These are phyloP conservation scores for Cinclus cinclus DNA, from an alignment of 2,113 vertebrate genomes.

Conservation along the genomic window DNA sequence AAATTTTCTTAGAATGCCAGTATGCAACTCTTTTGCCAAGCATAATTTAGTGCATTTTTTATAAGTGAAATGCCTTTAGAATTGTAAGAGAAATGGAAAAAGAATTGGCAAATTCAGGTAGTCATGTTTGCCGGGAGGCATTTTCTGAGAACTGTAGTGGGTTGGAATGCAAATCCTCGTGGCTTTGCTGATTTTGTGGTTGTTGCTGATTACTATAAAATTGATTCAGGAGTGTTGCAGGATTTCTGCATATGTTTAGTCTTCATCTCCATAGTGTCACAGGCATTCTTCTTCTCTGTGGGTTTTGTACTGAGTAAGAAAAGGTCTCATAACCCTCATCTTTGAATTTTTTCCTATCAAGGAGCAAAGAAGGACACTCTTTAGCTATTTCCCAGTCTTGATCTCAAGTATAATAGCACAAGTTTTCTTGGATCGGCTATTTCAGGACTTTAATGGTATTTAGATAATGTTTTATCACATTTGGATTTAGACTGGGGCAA, in stretches of 20 bases:
- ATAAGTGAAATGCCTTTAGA: neutral
- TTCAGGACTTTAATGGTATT: neutral
- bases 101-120: constrained; percentile 42
- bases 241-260: constrained; percentile 41
- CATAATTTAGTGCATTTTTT: neutral
- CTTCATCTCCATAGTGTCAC: constrained; percentile 23
- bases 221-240: constrained; percentile 23
- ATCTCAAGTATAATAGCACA: neutral
- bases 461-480: neutral
- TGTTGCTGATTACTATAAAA: constrained; percentile 24
- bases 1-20: neutral
- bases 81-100: neutral
- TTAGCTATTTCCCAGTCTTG: neutral
- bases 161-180: constrained; percentile 33
- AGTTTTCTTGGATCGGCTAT: neutral
- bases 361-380: neutral
- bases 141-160: constrained; percentile 25
- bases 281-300: neutral
- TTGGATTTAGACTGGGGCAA: neutral
- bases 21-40: neutral
- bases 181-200: constrained; percentile 48
- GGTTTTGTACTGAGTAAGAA: neutral
- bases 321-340: neutral
- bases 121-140: constrained; percentile 13
- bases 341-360: neutral